phyloP scores from a whole-genome alignment of 92 coral and sea anemone species.

The Diadumene lineata region DNA sequence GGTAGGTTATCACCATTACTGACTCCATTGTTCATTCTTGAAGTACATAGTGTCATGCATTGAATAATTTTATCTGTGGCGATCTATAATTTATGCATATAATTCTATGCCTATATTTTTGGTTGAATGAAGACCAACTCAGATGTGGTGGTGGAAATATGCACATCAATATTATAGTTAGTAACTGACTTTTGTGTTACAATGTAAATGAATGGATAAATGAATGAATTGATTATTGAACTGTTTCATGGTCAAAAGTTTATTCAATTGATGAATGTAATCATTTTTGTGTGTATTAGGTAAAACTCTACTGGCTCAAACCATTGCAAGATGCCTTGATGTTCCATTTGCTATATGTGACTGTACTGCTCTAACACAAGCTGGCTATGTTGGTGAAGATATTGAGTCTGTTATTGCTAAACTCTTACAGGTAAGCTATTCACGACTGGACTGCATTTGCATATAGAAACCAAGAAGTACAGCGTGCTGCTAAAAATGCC shows the following conservation, averaged over 20 bases:
- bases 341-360: conserved; percentile 99
- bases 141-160: too few relatives aligned
- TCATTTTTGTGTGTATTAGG: conserved; percentile 38
- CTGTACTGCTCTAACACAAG: conserved; percentile 96
- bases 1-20: conserved; percentile 37
- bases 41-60: neutral
- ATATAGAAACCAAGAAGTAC: too few relatives aligned
- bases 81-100: too few relatives aligned
- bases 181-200: too few relatives aligned
- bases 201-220: too few relatives aligned
- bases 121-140: too few relatives aligned
- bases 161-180: too few relatives aligned
- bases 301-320: conserved; percentile 93
- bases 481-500: neutral
- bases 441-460: neutral
- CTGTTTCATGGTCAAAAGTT: too few relatives aligned
- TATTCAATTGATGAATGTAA: too few relatives aligned
- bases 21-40: neutral
- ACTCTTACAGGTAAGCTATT: conserved; percentile 91
- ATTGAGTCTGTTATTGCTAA: conserved; percentile 98
- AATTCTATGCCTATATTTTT: too few relatives aligned
- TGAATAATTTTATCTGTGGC: too few relatives aligned
- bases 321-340: conserved; percentile 94
- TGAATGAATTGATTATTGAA: too few relatives aligned
- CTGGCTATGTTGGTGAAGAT: conserved; percentile 99